Evolutionary conservation across 1,140 invertebrate species (phyloP).

Genomic region (Pseudomyrmex dendroicus): DNA sequence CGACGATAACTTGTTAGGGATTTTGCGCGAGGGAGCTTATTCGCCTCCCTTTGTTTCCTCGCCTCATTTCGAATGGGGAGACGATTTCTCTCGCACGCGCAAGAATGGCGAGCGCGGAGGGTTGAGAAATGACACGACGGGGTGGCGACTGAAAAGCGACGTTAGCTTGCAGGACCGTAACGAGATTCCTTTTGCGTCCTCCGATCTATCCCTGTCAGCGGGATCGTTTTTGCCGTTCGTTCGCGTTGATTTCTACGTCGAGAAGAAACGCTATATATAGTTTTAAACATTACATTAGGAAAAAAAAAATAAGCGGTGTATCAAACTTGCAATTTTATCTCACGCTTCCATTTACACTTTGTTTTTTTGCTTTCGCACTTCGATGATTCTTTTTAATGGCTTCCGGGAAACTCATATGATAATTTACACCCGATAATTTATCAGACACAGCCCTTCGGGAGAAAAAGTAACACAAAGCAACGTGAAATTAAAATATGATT

Average conservation of each 20-base stretch:
- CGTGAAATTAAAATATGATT: background rate
- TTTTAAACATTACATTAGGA: background rate
- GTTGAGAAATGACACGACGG: conserved; percentile 21
- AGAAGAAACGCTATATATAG: background rate
- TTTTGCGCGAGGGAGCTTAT: background rate
- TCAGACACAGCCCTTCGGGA: background rate
- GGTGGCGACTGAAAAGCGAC: background rate
- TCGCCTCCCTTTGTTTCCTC: conserved; percentile 13
- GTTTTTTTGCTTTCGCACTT: background rate
- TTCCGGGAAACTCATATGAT: background rate
- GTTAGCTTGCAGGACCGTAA: conserved; percentile 13
- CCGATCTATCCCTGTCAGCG: conserved; percentile 17
- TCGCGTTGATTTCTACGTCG: background rate
- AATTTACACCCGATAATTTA: background rate
- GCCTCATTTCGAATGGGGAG: conserved; percentile 3
- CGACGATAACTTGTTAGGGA: conserved; percentile 1
- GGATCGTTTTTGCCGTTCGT: conserved; percentile 9
- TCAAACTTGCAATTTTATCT: too few relatives aligned
- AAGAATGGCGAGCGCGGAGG: background rate
- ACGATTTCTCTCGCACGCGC: conserved; percentile 13
- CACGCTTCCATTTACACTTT: background rate
- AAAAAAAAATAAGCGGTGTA: too few relatives aligned
- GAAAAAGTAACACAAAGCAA: too few relatives aligned
- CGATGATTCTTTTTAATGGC: too few relatives aligned
- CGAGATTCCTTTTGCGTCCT: conserved; percentile 34